Base-by-base conservation (phyloP, 2,113 vertebrate genomes). In the Strix aluco region DNA sequence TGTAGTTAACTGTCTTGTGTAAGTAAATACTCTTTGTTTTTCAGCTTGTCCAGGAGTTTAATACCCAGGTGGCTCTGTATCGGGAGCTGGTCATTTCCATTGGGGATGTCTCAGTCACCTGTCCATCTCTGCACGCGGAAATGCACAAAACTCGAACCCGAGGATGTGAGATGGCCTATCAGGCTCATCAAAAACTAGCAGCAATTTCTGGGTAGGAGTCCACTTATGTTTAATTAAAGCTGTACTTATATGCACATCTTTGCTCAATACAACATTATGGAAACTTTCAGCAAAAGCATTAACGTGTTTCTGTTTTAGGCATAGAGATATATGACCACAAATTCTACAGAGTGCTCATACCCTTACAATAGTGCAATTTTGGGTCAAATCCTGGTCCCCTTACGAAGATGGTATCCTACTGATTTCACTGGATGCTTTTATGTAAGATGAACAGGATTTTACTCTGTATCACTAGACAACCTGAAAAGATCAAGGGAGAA, bases 1-100 rank as follows among this genome's bases (percentile, higher is more conserved):
- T 38, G 23, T 67, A n/a, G 26, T 59, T 67, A 36, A 94, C 51
- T 12, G 30, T 92, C 80, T 97, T 20, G 34, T 84, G 16, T 92
- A 78, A 94, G 72, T 94, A 88, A 96, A 54, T 86, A 21, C 49
- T 88, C n/a, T 92, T 96, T 97, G 86, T 97, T 92, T 98, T 98
- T 82, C 98, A 99, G 99, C 99, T 99, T 95, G 99, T 99, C 94
- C 99, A 99, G 97, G 99, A 99, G 91, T 99, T 99, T 98, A 99
- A 99, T 95, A 99, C 99, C 17, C 99, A 99, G 94, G 99, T 99
- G 98, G 99, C 99, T 96, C 98, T 99, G 34, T 99, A 99, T 91
- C 99, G 99, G 84, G 99, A 99, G 83, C 96, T 99, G 97, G 99
- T 99, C 55, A 99, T 99, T 98, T 99, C 99, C 83, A 99, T 99